phyloP scores from a whole-genome alignment of 2,113 vertebrate species.

The Cyphomyrus discorhynchus region DNA sequence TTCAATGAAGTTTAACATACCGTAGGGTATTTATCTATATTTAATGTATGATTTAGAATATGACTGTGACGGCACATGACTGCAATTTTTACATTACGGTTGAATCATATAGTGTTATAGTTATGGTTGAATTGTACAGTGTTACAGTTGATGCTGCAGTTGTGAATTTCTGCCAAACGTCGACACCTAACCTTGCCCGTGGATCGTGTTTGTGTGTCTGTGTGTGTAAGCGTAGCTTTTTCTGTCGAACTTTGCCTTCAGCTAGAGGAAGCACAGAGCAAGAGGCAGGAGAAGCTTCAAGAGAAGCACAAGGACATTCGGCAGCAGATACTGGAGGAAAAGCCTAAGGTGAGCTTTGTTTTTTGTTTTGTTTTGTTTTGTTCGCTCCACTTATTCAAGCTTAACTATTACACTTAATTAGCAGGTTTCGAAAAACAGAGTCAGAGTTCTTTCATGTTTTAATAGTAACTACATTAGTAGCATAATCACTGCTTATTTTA shows the following conservation, averaged over 20 bases:
- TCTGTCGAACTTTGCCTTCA: constrained; percentile 33
- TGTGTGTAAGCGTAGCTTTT: neutral
- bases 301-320: constrained; percentile 93
- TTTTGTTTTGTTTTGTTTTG: neutral
- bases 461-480: neutral
- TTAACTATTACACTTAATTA: neutral
- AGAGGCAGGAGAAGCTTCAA: constrained; percentile 83
- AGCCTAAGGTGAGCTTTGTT: constrained; percentile 75
- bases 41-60: neutral
- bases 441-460: neutral
- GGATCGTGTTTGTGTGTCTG: neutral
- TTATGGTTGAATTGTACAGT: neutral
- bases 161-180: neutral
- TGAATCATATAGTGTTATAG: neutral
- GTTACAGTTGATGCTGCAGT: neutral
- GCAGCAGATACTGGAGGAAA: constrained; percentile 95
- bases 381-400: neutral
- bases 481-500: neutral
- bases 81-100: neutral
- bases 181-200: neutral
- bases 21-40: neutral
- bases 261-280: constrained; percentile 93
- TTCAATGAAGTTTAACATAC: neutral
- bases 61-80: neutral
- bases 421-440: neutral